Conservation (phyloP, 2,797 vertebrate species). For the Hylomyscus alleni region DNA sequence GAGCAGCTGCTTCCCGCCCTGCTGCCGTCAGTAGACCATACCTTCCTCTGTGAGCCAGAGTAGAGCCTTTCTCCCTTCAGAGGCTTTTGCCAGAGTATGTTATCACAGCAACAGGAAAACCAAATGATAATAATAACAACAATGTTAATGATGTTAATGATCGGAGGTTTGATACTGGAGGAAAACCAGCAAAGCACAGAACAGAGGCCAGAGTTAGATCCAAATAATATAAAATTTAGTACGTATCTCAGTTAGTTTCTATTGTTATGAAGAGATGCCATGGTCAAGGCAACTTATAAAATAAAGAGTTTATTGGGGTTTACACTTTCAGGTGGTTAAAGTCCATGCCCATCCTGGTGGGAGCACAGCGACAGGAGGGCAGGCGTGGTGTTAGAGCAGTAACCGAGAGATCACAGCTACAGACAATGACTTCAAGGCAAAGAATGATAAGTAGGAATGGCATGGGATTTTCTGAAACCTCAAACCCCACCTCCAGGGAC, state of each 20-base stretch:
- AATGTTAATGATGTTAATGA: not conserved
- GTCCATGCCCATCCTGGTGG: too few relatives aligned
- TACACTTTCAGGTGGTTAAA: not conserved
- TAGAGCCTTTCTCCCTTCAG: not conserved
- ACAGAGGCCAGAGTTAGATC: not conserved
- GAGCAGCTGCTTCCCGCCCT: not conserved
- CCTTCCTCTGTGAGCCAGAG: not conserved
- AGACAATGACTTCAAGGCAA: not conserved
- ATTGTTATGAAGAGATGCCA: not conserved
- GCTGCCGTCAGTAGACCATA: not conserved
- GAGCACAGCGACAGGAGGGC: not conserved
- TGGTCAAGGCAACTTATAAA: not conserved
- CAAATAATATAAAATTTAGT: not conserved
- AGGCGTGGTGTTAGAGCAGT: not conserved
- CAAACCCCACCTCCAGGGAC: not conserved
- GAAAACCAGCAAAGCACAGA: not conserved
- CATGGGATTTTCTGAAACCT: not conserved
- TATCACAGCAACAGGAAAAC: not conserved
- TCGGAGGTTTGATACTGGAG: not conserved
- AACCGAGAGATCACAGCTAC: not conserved
- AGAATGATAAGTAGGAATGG: not conserved
- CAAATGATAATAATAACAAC: not conserved
- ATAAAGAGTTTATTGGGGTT: not conserved
- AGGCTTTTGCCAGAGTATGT: not conserved
- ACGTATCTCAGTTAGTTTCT: not conserved